phyloP scores from a whole-genome alignment of 2,888 invertebrate genomes.

The Tenthredo livida region DNA sequence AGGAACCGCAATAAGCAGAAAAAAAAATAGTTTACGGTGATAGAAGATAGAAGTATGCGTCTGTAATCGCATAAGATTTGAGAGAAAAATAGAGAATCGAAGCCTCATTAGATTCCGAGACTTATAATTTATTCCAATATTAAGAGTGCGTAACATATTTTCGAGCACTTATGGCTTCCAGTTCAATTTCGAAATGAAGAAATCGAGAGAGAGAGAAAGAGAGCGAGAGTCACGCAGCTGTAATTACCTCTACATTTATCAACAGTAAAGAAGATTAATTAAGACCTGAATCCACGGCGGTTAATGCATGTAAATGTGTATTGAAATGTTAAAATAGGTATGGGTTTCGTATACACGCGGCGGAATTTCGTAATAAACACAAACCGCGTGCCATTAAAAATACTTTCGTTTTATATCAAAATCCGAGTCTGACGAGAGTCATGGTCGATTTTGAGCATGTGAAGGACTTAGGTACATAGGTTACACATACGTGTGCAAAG shows the following conservation, averaged over 20 bases:
- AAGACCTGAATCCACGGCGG: background rate
- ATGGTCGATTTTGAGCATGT: background rate
- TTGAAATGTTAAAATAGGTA: constrained; percentile 1
- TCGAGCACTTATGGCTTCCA: background rate
- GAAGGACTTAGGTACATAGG: background rate
- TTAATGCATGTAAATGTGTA: background rate
- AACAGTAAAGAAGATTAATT: background rate
- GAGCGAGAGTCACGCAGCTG: background rate
- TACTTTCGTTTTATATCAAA: constrained; percentile 9
- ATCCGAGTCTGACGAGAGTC: background rate
- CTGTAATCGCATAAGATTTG: too few relatives aligned
- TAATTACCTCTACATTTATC: constrained; percentile 1
- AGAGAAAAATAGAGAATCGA: background rate
- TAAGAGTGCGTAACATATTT: background rate
- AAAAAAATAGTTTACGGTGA: too few relatives aligned
- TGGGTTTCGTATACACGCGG: background rate
- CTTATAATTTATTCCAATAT: background rate
- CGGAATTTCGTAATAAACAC: background rate
- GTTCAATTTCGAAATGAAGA: background rate
- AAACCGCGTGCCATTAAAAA: background rate
- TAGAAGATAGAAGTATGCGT: too few relatives aligned
- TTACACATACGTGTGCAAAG: background rate
- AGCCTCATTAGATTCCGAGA: background rate
- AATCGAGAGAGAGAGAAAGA: background rate
- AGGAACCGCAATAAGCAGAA: background rate